These are phyloP conservation scores for Poecilus cupreus DNA, from an alignment of 2,888 invertebrate genomes.

Conservation along the genomic window DNA sequence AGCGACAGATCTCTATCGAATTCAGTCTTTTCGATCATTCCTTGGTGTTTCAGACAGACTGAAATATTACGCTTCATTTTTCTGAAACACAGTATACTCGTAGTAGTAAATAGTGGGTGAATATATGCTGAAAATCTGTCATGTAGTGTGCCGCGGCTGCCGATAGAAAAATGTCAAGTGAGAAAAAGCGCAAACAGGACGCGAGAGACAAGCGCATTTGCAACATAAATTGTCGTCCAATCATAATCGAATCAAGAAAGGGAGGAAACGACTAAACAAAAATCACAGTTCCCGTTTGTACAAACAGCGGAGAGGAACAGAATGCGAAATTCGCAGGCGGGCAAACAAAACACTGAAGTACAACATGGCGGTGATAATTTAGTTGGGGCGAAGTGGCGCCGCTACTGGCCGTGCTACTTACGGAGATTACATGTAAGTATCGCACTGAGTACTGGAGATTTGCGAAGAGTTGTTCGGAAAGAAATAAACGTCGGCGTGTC, in stretches of 20 bases:
- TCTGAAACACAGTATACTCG: too few species aligned
- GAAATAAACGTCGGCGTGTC: slow-evolving; percentile 46
- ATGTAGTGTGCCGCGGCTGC: neutral
- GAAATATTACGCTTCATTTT: too few species aligned
- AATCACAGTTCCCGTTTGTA: slow-evolving; percentile 8
- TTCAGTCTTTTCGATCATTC: too few species aligned
- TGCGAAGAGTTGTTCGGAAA: slow-evolving; percentile 44
- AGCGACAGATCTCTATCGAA: too few species aligned
- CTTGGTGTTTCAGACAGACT: too few species aligned
- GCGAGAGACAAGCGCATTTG: neutral
- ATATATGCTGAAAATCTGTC: neutral
- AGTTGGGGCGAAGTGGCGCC: neutral
- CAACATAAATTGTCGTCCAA: slow-evolving; percentile 48
- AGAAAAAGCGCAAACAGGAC: slow-evolving; percentile 3
- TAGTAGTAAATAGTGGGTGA: too few species aligned
- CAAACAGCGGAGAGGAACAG: slow-evolving; percentile 10
- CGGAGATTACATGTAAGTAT: slow-evolving; percentile 48
- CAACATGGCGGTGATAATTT: slow-evolving; percentile 12
- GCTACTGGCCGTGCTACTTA: slow-evolving; percentile 12
- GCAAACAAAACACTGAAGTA: slow-evolving; percentile 27
- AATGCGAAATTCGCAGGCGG: slow-evolving; percentile 7
- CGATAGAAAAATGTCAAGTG: neutral
- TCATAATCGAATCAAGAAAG: slow-evolving; percentile 52
- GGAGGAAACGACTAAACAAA: slow-evolving; percentile 48
- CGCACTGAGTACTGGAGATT: slow-evolving; percentile 30